Conservation (phyloP, 2,888 invertebrate species). For the Platycheirus rosarum region DNA sequence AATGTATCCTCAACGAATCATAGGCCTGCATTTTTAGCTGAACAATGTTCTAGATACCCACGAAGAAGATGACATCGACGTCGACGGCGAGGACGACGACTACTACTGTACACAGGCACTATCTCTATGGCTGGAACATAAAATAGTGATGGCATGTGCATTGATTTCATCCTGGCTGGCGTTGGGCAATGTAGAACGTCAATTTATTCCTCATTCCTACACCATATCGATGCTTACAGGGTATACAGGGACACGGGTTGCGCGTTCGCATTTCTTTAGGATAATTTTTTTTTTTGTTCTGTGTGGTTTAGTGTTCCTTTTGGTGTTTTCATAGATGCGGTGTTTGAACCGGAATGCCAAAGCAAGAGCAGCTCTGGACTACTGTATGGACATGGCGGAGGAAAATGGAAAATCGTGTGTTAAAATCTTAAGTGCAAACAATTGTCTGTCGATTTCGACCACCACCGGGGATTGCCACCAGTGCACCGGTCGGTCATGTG, state of each 20-base stretch:
- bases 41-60: conserved; percentile 50
- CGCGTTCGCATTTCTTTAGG: conserved; percentile 32
- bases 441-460: conserved; percentile 82
- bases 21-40: conserved; percentile 39
- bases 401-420: conserved; percentile 80
- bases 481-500: conserved; percentile 24
- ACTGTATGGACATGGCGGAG: conserved; percentile 70
- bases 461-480: conserved; percentile 80
- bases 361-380: conserved; percentile 41
- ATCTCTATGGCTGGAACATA: conserved; percentile 51
- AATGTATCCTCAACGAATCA: conserved; percentile 44
- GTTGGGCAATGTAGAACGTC: conserved; percentile 70
- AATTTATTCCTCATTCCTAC: conserved; percentile 72
- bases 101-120: not conserved
- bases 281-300: conserved; percentile 6
- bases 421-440: conserved; percentile 83
- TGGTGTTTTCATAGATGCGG: conserved; percentile 42
- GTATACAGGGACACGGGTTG: conserved; percentile 55
- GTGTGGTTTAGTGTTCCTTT: conserved; percentile 22
- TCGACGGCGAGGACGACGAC: conserved; percentile 9
- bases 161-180: conserved; percentile 66
- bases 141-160: conserved; percentile 70
- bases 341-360: conserved; percentile 68
- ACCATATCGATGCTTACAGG: conserved; percentile 66
- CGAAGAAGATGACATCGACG: conserved; percentile 9